Percentiles rank a stretch among this genome's conserved stretches.
Conservation (phyloP, 2,797 vertebrate species). For the Cynopterus sphinx region DNA sequence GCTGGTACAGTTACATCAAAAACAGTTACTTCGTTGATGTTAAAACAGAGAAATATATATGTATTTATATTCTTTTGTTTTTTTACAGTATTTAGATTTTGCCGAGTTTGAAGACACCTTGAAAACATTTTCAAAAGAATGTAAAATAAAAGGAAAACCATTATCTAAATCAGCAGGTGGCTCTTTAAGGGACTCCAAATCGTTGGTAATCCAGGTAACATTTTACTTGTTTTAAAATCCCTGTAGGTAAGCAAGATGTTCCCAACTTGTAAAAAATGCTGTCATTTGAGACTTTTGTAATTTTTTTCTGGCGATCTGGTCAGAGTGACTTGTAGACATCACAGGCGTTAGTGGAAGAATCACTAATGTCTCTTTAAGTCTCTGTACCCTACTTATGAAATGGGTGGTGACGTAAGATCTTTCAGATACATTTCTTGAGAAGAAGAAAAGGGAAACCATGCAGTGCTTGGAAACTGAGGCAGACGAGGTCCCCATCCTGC, state of each 20-base stretch:
- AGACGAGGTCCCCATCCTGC: no score
- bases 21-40: not conserved
- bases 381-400: not conserved
- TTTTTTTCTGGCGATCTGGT: not conserved
- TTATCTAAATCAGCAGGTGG: conserved; percentile 86
- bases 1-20: not conserved
- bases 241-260: not conserved
- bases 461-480: not conserved
- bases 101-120: conserved; percentile 93
- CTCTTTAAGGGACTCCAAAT: conserved; percentile 85
- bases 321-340: not conserved
- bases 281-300: not conserved
- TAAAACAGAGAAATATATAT: not conserved
- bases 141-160: conserved; percentile 93
- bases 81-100: conserved; percentile 93
- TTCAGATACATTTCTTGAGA: not conserved
- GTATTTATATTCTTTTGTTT: conserved; percentile 57
- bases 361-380: not conserved
- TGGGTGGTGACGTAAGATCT: not conserved
- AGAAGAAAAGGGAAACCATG: not conserved
- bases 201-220: conserved; percentile 89
- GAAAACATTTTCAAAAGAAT: conserved; percentile 92
- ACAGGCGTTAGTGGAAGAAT: not conserved
- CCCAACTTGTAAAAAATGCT: not conserved
- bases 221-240: not conserved